Conservation (phyloP, 2,797 vertebrate genomes). For the Esox masquinongy region DNA sequence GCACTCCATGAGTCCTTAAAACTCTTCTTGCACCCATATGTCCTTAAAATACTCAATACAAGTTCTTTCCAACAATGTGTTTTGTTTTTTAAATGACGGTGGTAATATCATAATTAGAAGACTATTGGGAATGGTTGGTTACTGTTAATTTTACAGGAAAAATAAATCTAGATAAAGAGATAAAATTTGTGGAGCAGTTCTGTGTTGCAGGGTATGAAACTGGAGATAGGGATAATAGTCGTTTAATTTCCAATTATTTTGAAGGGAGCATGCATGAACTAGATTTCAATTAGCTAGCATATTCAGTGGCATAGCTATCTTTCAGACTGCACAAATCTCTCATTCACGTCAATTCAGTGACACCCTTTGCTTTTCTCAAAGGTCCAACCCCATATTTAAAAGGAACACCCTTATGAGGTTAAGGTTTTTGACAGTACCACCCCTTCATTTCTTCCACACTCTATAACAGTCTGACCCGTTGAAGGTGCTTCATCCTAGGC, state of each 20-base stretch:
- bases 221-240: not conserved
- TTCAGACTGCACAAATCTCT: not conserved
- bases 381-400: conserved; percentile 3
- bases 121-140: not conserved
- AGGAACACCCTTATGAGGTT: conserved; percentile 1
- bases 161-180: not conserved
- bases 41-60: not conserved
- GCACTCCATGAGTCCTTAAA: too few species aligned
- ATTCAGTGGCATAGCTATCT: not conserved
- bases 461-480: conserved; percentile 39
- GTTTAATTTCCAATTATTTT: not conserved
- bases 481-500: conserved; percentile 20
- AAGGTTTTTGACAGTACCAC: conserved; percentile 16
- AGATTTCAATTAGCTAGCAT: not conserved
- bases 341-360: not conserved
- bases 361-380: not conserved
- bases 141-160: conserved; percentile 3
- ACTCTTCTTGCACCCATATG: too few species aligned
- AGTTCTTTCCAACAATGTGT: not conserved
- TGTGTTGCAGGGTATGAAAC: not conserved
- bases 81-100: not conserved
- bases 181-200: not conserved
- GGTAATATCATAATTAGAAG: not conserved
- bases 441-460: conserved; percentile 31
- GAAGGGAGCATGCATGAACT: not conserved